phyloP scores from a whole-genome alignment of 30 jellyfish, hydroid and myxozoan species.

The Mastigias papua region DNA sequence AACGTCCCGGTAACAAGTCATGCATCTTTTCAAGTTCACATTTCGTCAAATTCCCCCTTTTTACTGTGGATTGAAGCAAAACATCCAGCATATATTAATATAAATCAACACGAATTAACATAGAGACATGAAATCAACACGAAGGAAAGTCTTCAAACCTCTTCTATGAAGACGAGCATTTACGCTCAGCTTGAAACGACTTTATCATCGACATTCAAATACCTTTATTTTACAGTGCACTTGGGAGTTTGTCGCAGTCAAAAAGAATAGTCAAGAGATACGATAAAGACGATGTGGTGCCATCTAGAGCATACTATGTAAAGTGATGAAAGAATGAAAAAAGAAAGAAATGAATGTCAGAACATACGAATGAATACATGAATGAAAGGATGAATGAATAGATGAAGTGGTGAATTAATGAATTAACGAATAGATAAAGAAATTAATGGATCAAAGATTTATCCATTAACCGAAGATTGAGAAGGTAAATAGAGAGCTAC shows the following conservation, averaged over 20 bases:
- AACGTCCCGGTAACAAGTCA: constrained; percentile 51
- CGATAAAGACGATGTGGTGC: background rate
- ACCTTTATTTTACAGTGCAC: no score
- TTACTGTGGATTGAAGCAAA: background rate
- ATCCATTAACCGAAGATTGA: background rate
- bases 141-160: no score
- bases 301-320: background rate
- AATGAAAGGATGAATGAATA: background rate
- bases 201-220: no score
- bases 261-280: no score
- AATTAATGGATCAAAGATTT: no score
- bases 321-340: background rate
- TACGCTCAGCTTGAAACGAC: no score
- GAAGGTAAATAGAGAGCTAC: background rate
- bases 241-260: no score
- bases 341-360: background rate
- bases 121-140: no score
- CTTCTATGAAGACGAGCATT: no score
- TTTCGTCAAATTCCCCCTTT: constrained; percentile 21
- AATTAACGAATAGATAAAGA: background rate
- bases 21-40: constrained; percentile 26
- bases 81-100: no score
- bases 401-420: background rate
- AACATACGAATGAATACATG: background rate
- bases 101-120: no score